Evolutionary conservation across 1,140 invertebrate species (phyloP).

Genomic region (Hycleus phaleratus): DNA sequence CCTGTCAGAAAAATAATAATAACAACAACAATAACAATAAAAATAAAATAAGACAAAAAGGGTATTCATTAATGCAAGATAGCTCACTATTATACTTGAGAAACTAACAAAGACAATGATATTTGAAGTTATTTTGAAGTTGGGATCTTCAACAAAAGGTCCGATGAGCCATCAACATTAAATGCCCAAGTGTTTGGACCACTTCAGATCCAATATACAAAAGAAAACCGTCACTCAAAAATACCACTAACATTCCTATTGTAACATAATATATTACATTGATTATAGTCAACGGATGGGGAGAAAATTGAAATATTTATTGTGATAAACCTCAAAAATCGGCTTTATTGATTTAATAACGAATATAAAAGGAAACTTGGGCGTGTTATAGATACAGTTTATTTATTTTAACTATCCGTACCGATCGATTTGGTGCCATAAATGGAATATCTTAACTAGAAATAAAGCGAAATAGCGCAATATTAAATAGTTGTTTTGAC

Average conservation of each 20-base stretch:
- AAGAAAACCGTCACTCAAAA: conserved; percentile 25
- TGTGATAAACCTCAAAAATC: too few relatives aligned
- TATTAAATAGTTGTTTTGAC: too few relatives aligned
- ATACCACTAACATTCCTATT: conserved; percentile 23
- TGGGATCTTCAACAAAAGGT: conserved; percentile 23
- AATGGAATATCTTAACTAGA: too few relatives aligned
- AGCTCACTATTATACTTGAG: conserved; percentile 20
- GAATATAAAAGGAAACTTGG: too few relatives aligned
- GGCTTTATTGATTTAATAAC: too few relatives aligned
- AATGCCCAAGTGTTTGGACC: conserved; percentile 27
- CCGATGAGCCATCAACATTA: conserved; percentile 28
- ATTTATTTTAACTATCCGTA: too few relatives aligned
- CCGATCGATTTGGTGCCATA: too few relatives aligned
- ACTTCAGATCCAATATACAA: conserved; percentile 18
- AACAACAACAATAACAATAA: not conserved
- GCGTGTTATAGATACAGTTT: too few relatives aligned
- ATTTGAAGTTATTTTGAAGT: conserved; percentile 25
- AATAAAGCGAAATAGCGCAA: too few relatives aligned
- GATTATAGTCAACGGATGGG: not conserved
- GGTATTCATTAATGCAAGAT: conserved; percentile 20
- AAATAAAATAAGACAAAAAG: not conserved
- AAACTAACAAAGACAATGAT: conserved; percentile 24
- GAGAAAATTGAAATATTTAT: too few relatives aligned
- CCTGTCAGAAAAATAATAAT: conserved; percentile 15
- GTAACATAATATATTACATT: conserved; percentile 14